These are phyloP conservation scores for Frieseomelitta varia DNA, from an alignment of 1,140 invertebrate species.

Conservation along the genomic window DNA sequence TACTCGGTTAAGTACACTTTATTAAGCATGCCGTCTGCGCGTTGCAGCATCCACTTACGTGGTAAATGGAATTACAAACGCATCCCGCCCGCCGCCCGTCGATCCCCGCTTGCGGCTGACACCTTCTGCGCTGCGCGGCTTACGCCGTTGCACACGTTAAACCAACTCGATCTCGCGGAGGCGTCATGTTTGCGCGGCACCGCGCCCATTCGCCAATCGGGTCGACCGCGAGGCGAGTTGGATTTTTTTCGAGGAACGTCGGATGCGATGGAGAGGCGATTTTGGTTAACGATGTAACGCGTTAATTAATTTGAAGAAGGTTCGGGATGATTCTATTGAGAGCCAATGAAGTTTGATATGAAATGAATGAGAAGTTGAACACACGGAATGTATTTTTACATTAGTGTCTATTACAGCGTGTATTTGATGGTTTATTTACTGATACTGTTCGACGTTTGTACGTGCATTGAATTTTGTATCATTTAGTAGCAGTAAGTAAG, in stretches of 20 bases:
- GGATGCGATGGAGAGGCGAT: neutral
- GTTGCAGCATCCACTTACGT: constrained; percentile 72
- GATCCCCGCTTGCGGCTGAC: constrained; percentile 72
- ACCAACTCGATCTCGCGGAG: constrained; percentile 27
- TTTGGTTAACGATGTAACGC: too few relatives aligned
- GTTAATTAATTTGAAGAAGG: neutral
- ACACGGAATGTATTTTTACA: too few relatives aligned
- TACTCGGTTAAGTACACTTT: constrained; percentile 73
- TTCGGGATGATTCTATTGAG: too few relatives aligned
- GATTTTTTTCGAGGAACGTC: neutral
- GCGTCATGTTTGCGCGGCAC: constrained; percentile 32
- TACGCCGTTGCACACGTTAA: constrained; percentile 43
- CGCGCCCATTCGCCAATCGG: neutral
- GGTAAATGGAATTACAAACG: constrained; percentile 79
- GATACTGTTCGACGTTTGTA: too few relatives aligned
- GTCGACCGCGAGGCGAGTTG: neutral
- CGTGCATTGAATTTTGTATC: too few relatives aligned
- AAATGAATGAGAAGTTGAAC: too few relatives aligned
- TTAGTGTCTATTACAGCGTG: too few relatives aligned
- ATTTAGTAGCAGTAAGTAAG: too few relatives aligned
- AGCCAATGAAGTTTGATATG: too few relatives aligned
- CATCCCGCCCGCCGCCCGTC: constrained; percentile 62
- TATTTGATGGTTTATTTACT: too few relatives aligned
- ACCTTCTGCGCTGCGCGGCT: constrained; percentile 61
- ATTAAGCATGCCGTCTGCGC: constrained; percentile 72